Percentiles rank a stretch among this genome's conserved stretches.
These are phyloP conservation scores for Nematolebias whitei DNA, from an alignment of 2,113 vertebrate genomes.

Conservation along the genomic window DNA sequence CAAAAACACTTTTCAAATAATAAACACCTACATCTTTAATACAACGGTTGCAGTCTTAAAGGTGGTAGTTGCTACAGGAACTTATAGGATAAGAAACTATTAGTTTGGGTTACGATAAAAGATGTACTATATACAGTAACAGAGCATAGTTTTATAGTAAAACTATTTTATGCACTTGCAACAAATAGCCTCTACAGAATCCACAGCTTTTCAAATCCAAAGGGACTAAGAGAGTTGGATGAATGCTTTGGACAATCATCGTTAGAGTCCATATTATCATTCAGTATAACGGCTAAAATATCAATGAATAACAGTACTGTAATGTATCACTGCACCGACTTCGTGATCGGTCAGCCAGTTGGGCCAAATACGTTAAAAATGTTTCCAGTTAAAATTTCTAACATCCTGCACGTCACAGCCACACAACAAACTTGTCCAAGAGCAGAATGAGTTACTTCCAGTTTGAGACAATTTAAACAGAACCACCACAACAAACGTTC, in stretches of 20 bases:
- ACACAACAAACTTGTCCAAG: neutral
- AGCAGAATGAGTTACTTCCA: neutral
- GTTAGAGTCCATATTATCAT: neutral
- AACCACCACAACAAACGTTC: neutral
- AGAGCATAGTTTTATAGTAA: too few relatives aligned
- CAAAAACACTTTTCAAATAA: too few relatives aligned
- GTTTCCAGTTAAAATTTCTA: slow-evolving; percentile 16
- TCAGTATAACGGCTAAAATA: slow-evolving; percentile 1
- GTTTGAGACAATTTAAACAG: neutral
- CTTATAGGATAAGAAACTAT: neutral
- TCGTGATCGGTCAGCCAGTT: slow-evolving; percentile 25
- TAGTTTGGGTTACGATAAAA: neutral
- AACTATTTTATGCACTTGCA: too few relatives aligned
- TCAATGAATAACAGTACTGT: slow-evolving; percentile 33
- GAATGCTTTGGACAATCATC: slow-evolving; percentile 16
- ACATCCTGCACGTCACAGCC: slow-evolving; percentile 4
- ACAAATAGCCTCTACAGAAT: neutral
- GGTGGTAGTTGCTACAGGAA: too few relatives aligned
- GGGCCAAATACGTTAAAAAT: neutral
- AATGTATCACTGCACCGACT: slow-evolving; percentile 35
- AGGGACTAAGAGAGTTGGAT: slow-evolving; percentile 20
- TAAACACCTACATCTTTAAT: too few relatives aligned
- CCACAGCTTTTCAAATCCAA: slow-evolving; percentile 4
- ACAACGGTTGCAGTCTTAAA: too few relatives aligned
- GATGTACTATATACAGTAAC: too few relatives aligned